Evolutionary conservation across 1,140 invertebrate genomes (phyloP).

Genomic region (Brachionus rotundiformis): DNA sequence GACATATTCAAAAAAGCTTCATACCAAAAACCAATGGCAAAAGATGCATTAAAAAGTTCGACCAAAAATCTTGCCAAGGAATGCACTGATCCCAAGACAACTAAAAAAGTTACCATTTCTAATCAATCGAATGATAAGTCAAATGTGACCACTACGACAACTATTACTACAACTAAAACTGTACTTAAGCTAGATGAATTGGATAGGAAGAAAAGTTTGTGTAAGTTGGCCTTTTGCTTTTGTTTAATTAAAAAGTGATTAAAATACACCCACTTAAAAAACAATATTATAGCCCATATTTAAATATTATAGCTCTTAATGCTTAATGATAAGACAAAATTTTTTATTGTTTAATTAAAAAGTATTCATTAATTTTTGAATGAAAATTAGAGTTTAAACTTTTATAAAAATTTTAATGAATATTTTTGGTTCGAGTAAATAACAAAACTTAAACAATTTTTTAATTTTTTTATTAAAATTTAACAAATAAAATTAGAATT

Average conservation of each 20-base stretch:
- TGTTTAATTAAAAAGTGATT: conserved; percentile 3
- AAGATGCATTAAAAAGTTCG: conserved; percentile 2
- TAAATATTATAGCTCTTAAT: background rate
- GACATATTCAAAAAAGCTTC: conserved; percentile 18
- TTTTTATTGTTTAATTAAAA: background rate
- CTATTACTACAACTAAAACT: conserved; percentile 33
- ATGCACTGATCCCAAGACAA: background rate
- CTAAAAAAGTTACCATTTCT: background rate
- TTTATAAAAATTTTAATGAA: background rate
- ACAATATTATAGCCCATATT: background rate
- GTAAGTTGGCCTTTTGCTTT: background rate
- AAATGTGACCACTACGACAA: conserved; percentile 17
- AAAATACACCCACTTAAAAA: conserved; percentile 18
- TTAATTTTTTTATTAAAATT: background rate
- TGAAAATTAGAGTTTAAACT: background rate
- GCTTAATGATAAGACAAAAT: background rate
- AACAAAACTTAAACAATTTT: background rate
- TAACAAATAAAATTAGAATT: background rate
- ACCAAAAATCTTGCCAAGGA: background rate
- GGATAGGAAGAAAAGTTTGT: conserved; percentile 26
- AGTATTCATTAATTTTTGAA: background rate
- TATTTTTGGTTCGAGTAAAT: background rate
- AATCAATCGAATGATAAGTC: background rate
- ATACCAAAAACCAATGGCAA: background rate
- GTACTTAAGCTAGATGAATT: conserved; percentile 20